Base-by-base conservation (phyloP, 2,888 invertebrate genomes). In the Cerastoderma edule region DNA sequence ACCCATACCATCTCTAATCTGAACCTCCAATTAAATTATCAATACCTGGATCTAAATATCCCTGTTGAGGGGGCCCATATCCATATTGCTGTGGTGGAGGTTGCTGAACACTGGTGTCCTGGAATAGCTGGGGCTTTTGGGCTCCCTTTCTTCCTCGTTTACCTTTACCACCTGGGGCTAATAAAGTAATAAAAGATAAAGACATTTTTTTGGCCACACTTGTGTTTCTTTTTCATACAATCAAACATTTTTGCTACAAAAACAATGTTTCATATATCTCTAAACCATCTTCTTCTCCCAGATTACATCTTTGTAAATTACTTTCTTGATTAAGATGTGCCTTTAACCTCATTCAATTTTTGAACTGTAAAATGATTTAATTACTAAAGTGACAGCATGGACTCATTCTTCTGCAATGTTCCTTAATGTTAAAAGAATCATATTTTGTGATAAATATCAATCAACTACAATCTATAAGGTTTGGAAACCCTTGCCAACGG, bases 121-220 rank as follows among this genome's bases (percentile, higher is more conserved):
- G 89, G 84, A 90, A 91, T 60, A 91, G 77, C 82, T 89, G 90
- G 2, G 90, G 90, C 53, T 89, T 85, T n/a, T 75, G 63, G 8
- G 77, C 73, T 2, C 71, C 35, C 27, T 73, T 67, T 16, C 78
- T 72, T 19, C 79, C 78, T 70, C 74, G 80, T 27, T 75, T 78
- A 60, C 75, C 75, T 60, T 87, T 89, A 57, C 85, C 83, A 32
- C 83, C 77, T 30, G 81, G 87, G 83, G 72, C 39, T 74, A 65
- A 57, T 64, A n/a, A n/a, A n/a, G n/a, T n/a, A n/a, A n/a, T n/a
- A n/a, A n/a, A n/a, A n/a, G n/a, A n/a, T n/a, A n/a, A n/a, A n/a
- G n/a, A n/a, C n/a, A n/a, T n/a, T n/a, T n/a, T n/a, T n/a, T n/a
- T n/a, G n/a, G n/a, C n/a, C n/a, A n/a, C n/a, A n/a, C n/a, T n/a